These are phyloP conservation scores for Istiophorus platypterus DNA, from an alignment of 2,113 vertebrate species.

Conservation along the genomic window DNA sequence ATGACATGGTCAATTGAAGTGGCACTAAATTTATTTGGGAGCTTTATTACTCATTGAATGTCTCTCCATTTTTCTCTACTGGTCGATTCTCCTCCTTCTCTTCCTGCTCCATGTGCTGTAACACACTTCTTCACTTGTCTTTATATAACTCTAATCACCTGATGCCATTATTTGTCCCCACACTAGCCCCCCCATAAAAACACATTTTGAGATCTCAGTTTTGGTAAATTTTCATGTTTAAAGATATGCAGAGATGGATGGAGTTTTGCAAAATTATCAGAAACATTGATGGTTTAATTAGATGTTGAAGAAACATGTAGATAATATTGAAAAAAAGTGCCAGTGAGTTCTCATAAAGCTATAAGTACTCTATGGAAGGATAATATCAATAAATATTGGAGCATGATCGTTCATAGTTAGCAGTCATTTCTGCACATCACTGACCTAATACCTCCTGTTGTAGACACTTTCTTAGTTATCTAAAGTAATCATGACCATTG, in stretches of 20 bases:
- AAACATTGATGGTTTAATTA: background rate
- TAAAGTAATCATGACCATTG: constrained; percentile 28
- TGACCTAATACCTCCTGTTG: background rate
- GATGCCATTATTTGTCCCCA: constrained; percentile 1
- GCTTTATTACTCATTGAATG: constrained; percentile 5
- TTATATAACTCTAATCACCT: background rate
- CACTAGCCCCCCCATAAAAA: background rate
- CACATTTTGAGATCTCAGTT: too few relatives aligned
- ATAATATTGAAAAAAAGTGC: background rate
- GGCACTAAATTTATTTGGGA: constrained; percentile 29
- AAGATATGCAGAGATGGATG: background rate
- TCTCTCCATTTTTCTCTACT: background rate
- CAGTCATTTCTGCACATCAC: constrained; percentile 7
- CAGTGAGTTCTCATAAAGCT: background rate
- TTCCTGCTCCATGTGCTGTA: background rate
- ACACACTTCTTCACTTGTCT: background rate
- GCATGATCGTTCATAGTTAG: constrained; percentile 29
- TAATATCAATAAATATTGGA: constrained; percentile 8
- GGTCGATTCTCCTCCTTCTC: background rate
- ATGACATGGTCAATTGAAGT: constrained; percentile 30
- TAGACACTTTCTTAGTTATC: constrained; percentile 5
- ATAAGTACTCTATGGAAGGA: background rate
- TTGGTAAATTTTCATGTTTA: background rate
- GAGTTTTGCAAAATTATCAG: background rate
- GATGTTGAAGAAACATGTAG: background rate